A percentile compares a stretch with the other conserved stretches of the same genome.
Conservation (phyloP, 2,888 invertebrate species). For the Tenthredo mesomela region DNA sequence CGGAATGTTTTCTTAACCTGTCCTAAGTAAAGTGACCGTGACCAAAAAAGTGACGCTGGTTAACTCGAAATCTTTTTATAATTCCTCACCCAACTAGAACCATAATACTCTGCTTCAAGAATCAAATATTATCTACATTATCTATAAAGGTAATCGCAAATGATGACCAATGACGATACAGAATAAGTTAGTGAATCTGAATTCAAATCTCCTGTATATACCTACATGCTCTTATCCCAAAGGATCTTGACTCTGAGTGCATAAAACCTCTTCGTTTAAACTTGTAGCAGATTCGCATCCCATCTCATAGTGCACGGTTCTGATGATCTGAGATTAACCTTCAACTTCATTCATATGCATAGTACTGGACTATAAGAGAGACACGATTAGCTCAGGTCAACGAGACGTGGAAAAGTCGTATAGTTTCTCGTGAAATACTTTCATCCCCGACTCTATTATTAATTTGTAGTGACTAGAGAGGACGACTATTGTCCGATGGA, state of each 20-base stretch:
- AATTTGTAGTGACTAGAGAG: constrained; percentile 33
- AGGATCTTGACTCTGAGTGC: background rate
- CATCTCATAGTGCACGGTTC: background rate
- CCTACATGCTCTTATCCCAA: too few species aligned
- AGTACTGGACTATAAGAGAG: background rate
- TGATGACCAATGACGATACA: background rate
- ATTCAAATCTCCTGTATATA: background rate
- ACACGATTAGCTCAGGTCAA: background rate
- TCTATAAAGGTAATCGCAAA: background rate
- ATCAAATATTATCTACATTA: background rate
- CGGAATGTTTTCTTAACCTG: background rate
- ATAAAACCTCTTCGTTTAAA: background rate
- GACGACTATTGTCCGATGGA: background rate
- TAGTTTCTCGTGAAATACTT: background rate
- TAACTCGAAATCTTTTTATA: constrained; percentile 17
- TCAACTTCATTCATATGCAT: background rate
- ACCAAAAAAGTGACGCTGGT: background rate
- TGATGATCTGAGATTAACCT: background rate
- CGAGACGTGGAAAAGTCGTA: background rate
- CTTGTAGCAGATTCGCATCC: constrained; percentile 8
- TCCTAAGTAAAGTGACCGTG: constrained; percentile 34
- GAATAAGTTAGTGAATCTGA: background rate
- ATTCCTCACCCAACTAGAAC: background rate
- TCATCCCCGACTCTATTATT: constrained; percentile 10
- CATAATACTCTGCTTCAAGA: background rate